Percentiles rank a stretch among this genome's conserved stretches.
phyloP scores from a whole-genome alignment of 2,113 vertebrate genomes.

The Chloropsis hardwickii region DNA sequence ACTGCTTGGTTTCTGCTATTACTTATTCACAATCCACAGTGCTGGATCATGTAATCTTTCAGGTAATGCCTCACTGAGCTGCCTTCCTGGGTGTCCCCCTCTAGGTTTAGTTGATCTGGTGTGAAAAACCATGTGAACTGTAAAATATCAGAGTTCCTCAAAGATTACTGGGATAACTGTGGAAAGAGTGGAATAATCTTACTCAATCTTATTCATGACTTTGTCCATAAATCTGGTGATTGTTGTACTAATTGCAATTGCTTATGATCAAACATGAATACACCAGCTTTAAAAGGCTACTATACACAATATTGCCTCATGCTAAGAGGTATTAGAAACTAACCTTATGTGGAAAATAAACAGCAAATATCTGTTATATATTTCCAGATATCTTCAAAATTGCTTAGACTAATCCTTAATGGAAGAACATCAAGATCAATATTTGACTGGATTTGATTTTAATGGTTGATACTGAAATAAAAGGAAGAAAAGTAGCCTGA shows the following conservation, averaged over 20 bases:
- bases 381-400: neutral
- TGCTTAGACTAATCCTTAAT: neutral
- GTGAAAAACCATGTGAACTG: fast-evolving
- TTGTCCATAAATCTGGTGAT: neutral
- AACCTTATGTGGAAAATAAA: neutral
- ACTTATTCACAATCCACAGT: neutral
- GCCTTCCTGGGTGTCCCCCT: neutral
- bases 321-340: neutral
- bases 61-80: neutral
- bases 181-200: neutral
- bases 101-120: neutral
- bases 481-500: neutral
- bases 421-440: neutral
- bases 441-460: neutral
- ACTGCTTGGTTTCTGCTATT: neutral
- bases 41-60: neutral
- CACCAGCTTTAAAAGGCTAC: neutral
- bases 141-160: neutral
- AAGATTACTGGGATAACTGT: neutral
- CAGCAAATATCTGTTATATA: neutral
- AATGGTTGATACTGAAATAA: neutral
- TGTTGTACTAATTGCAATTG: neutral
- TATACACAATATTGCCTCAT: neutral
- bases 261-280: neutral
- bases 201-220: neutral